Evolutionary conservation across 1,140 invertebrate species (phyloP), one percentile per base, ranked within the genome.

Genomic region (Tetramorium alpestre): DNA sequence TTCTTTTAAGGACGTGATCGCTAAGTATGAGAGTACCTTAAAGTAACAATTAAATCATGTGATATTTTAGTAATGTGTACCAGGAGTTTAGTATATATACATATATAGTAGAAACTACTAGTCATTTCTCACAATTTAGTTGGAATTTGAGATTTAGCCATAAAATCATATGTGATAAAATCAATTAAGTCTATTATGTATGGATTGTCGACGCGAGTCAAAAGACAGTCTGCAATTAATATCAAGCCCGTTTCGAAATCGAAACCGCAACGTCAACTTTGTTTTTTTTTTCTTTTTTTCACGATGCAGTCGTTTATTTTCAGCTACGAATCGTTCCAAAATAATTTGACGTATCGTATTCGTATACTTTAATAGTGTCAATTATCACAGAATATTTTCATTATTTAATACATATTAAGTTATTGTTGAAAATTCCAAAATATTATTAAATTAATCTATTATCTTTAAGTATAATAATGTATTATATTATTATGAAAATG

Each of bases 51-150:
- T 60, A 60, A 28, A 18, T 28, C n/a, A 84, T 84, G 80, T 84
- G 80, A 84, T 84, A 84, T 84, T 73, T 82, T 73, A 60, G 22
- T 58, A 64, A 41, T 56, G 38, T 49, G 67, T 73, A 56, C 41
- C 54, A 60, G 54, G 22, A 44, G 56, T 84, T 84, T 82, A 81
- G 67, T 72, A 22, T 51, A 6, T 11, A 58, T 3, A 33, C 33
- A 4, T 41, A 38, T 58, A 44, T 80, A 49, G 7, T 22, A 22
- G 22, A 72, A 22, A 70, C 64, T 41, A 84, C 80, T 82, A 84
- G 80, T 84, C 80, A 84, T 84, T 47, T 73, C 54, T 4, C 33
- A 49, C 62, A 47, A 72, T 84, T 33, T 75, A 82, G 54, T 73
- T 73, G 44, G 1, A 33, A 16, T 58, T 49, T 13, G 67, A 47